Base-by-base conservation (phyloP, 1,140 invertebrate species). In the Drosophila seguyi region DNA sequence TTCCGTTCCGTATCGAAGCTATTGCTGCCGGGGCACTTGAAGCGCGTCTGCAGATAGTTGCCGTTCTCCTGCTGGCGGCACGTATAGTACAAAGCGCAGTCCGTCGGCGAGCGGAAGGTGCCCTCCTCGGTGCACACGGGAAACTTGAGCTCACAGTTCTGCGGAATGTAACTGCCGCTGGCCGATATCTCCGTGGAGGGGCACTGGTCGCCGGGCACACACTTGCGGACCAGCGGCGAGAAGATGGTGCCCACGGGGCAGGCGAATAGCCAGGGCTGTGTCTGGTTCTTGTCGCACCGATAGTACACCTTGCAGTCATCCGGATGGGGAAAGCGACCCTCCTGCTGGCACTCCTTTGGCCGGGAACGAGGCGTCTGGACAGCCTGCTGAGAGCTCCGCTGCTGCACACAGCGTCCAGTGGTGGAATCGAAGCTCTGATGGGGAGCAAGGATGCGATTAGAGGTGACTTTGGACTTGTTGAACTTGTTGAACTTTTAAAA, bases 31-130 rank as follows among this genome's bases (percentile, higher is more conserved):
- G 90, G 90, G 65, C 90, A 92, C 73, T 83, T 92, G 55, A 83
- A 92, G 31, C 93, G 85, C 6, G 85, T 91, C 27, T 93, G 93
- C 67, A 92, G 60, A 55, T 92, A 93, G 36, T 81, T 76, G 14
- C 88, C 83, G 59, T 52, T 85, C 1, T 44, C 18, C 62, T 85
- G 86, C 55, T 79, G 66, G 38, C 83, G 86, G 62, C 93, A 93
- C n/a, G 80, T 91, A 57, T 93, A 93, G 71, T 93, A 93, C 6
- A 92, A 31, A 16, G 85, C 83, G 53, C 92, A 93, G 75, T 93
- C 91, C 13, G 73, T 87, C n/a, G 91, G 78, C 18, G 91, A 91
- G 25, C 90, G 75, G 48, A 93, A 93, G 27, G 79, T 90, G 25
- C 92, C 92, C 27, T 84, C 75, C 42, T 79, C 63, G 14, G 79